These are phyloP conservation scores for Nyctereutes procyonoides DNA, from an alignment of 2,113 vertebrate genomes.

Conservation along the genomic window DNA sequence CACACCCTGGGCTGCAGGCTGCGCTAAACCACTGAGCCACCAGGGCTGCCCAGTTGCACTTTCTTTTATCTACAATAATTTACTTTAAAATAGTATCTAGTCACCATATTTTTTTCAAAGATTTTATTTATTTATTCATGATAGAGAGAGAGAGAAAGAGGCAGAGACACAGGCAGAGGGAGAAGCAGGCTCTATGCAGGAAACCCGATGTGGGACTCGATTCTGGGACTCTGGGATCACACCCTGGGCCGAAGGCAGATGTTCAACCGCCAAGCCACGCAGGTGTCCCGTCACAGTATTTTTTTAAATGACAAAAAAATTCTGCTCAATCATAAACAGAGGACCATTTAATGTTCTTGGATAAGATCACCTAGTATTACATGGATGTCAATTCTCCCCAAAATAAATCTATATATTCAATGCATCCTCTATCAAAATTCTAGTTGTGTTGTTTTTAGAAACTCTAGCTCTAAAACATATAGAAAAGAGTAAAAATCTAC, in stretches of 20 bases:
- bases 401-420: neutral
- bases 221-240: no score
- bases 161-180: no score
- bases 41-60: neutral
- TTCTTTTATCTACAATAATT: neutral
- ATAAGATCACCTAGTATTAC: neutral
- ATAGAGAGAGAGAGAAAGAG: no score
- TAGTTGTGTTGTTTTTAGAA: conserved; percentile 13
- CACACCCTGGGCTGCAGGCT: no score
- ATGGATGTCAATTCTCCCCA: neutral
- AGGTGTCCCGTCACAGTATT: neutral
- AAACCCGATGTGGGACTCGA: no score
- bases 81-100: neutral
- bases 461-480: neutral
- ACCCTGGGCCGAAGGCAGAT: no score
- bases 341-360: neutral
- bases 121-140: no score
- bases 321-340: neutral
- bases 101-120: neutral
- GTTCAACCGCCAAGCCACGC: no score
- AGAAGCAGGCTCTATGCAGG: no score
- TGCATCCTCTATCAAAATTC: neutral
- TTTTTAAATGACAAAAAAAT: neutral
- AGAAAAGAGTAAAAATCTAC: neutral
- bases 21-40: no score